Base-by-base conservation (phyloP, 2,888 invertebrate genomes). In the Smittia aterrima region DNA sequence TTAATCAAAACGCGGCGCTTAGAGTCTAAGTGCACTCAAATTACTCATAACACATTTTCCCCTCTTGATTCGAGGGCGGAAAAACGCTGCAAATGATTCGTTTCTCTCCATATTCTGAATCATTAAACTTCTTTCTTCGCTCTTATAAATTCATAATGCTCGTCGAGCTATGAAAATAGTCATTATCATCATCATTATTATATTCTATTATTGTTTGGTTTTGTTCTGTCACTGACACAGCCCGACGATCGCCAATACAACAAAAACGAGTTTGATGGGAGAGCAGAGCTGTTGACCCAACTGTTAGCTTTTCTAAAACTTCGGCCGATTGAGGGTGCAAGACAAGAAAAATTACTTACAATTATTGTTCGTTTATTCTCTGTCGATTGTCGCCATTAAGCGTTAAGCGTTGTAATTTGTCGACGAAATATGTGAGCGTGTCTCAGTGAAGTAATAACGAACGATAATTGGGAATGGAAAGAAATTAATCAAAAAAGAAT, bases 141-240 rank as follows among this genome's bases (percentile, higher is more conserved):
- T 47, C 13, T 47, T n/a, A 47, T 47, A 47, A 47, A 47, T 47
- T 47, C 47, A 47, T 47, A 47, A 47, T 47, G 16, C 47, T 47
- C 16, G 47, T 3, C 47, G 16, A 13, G 47, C 47, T 13, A 47
- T 47, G 13, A 47, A 47, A 47, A 47, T 47, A 47, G 47, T 47
- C 47, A 16, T 47, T 47, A 47, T 47, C 47, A 47, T 47, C 47
- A 47, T 47, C 47, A 47, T 47, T 47, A 47, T 47, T 47, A 13
- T 47, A n/a, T n/a, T n/a, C n/a, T n/a, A 13, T 47, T 47, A 47
- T 47, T 47, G 47, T 47, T 47, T 47, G 4, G n/a, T 16, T 38
- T 47, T n/a, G 3, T 47, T 47, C 47, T 47, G 38, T 7, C 16
- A 16, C 16, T 47, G 47, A 16, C 47, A n/a, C 11, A 7, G 38